Evolutionary conservation across 2,113 vertebrate genomes (phyloP), one percentile per base, ranked within the genome.

Genomic region (Scartelaos histophorus): DNA sequence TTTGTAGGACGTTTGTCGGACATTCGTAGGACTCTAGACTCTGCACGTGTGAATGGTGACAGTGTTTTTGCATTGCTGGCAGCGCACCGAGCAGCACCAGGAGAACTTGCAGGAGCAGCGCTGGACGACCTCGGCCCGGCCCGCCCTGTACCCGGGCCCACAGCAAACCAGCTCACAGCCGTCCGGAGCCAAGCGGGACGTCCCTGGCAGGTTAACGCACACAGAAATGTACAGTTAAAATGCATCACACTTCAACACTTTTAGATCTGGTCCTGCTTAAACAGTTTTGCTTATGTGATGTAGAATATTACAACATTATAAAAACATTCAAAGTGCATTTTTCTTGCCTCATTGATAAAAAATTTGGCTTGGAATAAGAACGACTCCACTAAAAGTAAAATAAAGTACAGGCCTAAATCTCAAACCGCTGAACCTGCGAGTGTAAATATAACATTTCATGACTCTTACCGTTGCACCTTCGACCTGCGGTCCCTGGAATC

Each of bases 141-240:
- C 89, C 0, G 87, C 92, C 47, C 43, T 86, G 85, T 90, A 95
- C 3, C 91, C 93, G 0, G 93, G 88, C 15, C 93, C 90, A 0
- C 94, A 94, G 76, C 94, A 94, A 75, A 91, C 88, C 76, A 93
- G 88, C 90, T 95, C 93, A 0, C 94, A 94, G 77, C 93, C 91
- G 0, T 91, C 94, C 15, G 77, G 86, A 1, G 91, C 94, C 3
- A 82, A 77, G 1, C 94, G 89, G 11, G 87, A 92, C 0, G 90
- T 91, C 49, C 82, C 93, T 94, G 80, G 13, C 34, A 43, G 34
- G 43, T 5, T 1, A 64, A n/a, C 21, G 34, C 29, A 21, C 21
- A 4, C 25, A 29, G 35, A 35, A 35, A 35, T 62, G 29, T 62
- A 1, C 19, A 5, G 17, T 64, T n/a, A 64, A 10, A n/a, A 35